Base-by-base conservation (phyloP, 2,888 invertebrate species). In the Lutraria lutraria region DNA sequence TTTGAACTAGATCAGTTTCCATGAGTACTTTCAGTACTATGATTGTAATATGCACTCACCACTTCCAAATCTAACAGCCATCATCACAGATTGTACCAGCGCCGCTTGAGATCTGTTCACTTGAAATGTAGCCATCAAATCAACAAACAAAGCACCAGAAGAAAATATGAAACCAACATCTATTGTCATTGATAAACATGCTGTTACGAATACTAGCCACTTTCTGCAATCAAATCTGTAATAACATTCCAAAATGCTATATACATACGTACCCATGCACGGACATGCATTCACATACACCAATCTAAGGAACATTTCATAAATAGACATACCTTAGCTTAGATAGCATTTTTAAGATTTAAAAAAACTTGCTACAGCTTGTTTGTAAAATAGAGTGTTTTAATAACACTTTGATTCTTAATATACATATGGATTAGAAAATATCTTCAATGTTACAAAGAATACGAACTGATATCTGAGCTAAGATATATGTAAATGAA, bases 151-250 rank as follows among this genome's bases (percentile, higher is more conserved):
- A 52, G 84, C 76, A 29, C 76, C 84, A 21, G 76, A 84, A 8
- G 84, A 84, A 84, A 84, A 84, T 56, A 84, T 84, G n/a, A 84
- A 84, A 0, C 84, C 84, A 19, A 84, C 76, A 54, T 84, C 84
- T 3, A 84, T 76, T 21, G 72, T 76, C 84, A 84, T 84, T 15
- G 84, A 76, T 52, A 84, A 31, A 21, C 76, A 84, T 4, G 84
- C 84, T 19, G 84, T 52, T 10, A 31, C 21, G 21, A 84, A 84
- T 10, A 84, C 84, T 12, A 84, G 21, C 72, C 84, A 72, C 16
- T 53, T 84, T 25, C 31, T 76, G 19, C 76, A 76, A 19, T 34
- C 76, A 34, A 76, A 76, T 34, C 76, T 31, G 76, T 19, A 76
- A 76, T 16, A 63, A 25, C 13, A 56, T 15, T 16, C 19, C 2